These are phyloP conservation scores for Neoascia interrupta DNA, from an alignment of 2,888 invertebrate species.

Conservation along the genomic window DNA sequence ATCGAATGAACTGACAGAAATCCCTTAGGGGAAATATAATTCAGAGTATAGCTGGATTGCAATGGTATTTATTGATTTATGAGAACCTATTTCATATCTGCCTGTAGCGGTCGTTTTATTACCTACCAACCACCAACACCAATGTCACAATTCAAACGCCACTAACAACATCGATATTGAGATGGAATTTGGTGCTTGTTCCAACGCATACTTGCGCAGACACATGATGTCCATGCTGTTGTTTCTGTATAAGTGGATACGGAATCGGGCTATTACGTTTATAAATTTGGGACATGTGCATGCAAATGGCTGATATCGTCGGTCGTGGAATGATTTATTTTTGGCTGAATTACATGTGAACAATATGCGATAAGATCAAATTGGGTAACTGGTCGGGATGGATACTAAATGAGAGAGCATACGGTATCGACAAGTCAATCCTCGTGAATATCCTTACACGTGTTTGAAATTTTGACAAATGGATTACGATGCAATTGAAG, in stretches of 20 bases:
- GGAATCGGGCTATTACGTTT: constrained; percentile 46
- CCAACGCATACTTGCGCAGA: not conserved
- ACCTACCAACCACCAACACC: constrained; percentile 35
- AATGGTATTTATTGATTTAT: constrained; percentile 59
- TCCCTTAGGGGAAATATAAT: constrained; percentile 35
- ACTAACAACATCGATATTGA: constrained; percentile 38
- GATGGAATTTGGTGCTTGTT: constrained; percentile 29
- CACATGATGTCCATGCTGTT: not conserved
- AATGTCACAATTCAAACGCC: constrained; percentile 25
- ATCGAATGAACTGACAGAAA: constrained; percentile 56
- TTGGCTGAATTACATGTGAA: constrained; percentile 39
- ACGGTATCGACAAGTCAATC: constrained; percentile 29
- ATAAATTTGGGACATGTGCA: constrained; percentile 49
- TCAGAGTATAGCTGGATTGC: constrained; percentile 35
- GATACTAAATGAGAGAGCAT: constrained; percentile 33
- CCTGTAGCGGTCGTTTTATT: constrained; percentile 55
- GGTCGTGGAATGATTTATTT: constrained; percentile 55
- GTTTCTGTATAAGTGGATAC: not conserved
- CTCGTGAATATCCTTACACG: constrained; percentile 15
- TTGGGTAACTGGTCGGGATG: constrained; percentile 29
- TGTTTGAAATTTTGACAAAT: constrained; percentile 35
- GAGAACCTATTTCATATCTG: constrained; percentile 53
- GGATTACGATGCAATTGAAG: constrained; percentile 1
- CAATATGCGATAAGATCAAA: constrained; percentile 57
- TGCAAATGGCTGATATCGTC: constrained; percentile 58